A percentile compares a stretch with the other conserved stretches of the same genome.
Evolutionary conservation across 1,140 invertebrate genomes (phyloP).

Genomic region (Sipha flava): DNA sequence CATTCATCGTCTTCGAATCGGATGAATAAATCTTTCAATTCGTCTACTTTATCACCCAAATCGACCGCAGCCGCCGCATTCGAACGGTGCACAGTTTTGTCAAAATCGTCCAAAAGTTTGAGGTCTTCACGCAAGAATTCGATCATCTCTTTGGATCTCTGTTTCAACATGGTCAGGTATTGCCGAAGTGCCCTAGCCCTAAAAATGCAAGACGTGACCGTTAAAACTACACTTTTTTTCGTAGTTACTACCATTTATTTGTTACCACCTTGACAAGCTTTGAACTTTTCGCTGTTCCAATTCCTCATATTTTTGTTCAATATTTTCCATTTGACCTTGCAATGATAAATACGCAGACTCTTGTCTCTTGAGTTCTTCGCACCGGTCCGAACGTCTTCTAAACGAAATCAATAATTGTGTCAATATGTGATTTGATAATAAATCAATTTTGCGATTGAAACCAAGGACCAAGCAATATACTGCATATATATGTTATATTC

Average conservation of each 20-base stretch:
- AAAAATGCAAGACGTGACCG: not conserved
- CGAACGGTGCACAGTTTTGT: not conserved
- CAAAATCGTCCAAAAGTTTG: not conserved
- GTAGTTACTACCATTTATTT: not conserved
- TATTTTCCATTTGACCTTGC: not conserved
- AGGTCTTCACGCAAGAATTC: not conserved
- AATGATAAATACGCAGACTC: not conserved
- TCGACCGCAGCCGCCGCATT: not conserved
- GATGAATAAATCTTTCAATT: not conserved
- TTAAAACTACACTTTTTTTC: not conserved
- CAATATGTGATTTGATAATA: too few species aligned
- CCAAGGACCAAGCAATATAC: too few species aligned
- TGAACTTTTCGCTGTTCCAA: not conserved
- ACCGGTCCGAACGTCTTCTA: not conserved
- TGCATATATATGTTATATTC: too few species aligned
- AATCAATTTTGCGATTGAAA: too few species aligned
- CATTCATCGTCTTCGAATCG: not conserved
- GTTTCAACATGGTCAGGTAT: not conserved
- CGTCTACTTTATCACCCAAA: not conserved
- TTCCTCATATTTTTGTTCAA: not conserved
- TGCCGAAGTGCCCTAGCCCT: not conserved
- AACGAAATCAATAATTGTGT: not conserved
- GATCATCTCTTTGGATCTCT: not conserved
- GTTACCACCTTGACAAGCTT: not conserved
- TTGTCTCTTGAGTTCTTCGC: not conserved